Conservation (phyloP, 1,140 invertebrate genomes). For the Matsumurasca onukii region DNA sequence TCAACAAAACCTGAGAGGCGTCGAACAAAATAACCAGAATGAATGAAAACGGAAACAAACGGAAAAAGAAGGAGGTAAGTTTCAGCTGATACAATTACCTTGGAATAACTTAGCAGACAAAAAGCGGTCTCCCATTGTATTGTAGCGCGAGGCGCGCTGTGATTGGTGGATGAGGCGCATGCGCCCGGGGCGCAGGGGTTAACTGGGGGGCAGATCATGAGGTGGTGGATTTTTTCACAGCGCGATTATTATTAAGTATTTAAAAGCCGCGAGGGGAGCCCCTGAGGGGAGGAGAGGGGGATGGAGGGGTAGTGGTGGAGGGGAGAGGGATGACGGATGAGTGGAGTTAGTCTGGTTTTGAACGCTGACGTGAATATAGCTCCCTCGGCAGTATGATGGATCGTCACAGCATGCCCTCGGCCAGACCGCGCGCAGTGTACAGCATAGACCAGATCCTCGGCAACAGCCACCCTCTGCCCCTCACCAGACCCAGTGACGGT, state of each 20-base stretch:
- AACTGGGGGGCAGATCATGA: not conserved
- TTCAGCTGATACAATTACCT: constrained; percentile 20
- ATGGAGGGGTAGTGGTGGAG: constrained; percentile 4
- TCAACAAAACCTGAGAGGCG: too few relatives aligned
- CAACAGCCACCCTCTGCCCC: too few relatives aligned
- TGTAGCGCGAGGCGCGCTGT: not conserved
- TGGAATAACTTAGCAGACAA: constrained; percentile 20
- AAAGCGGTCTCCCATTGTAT: constrained; percentile 20
- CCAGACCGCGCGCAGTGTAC: constrained; percentile 33
- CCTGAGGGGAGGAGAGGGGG: not conserved
- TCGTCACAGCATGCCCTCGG: not conserved
- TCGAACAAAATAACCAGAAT: too few relatives aligned
- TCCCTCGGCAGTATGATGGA: too few relatives aligned
- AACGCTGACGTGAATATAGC: too few relatives aligned
- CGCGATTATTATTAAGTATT: constrained; percentile 30
- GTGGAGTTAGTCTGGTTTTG: too few relatives aligned
- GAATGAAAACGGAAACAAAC: constrained; percentile 21
- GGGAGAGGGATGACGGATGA: not conserved
- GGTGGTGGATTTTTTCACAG: constrained; percentile 24
- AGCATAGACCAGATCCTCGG: constrained; percentile 39
- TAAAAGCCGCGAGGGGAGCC: constrained; percentile 9
- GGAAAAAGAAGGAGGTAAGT: constrained; percentile 12
- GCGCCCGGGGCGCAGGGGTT: not conserved
- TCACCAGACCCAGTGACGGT: too few relatives aligned
- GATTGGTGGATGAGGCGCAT: not conserved